Conservation (phyloP, 2,113 vertebrate species). For the Etheostoma spectabile region DNA sequence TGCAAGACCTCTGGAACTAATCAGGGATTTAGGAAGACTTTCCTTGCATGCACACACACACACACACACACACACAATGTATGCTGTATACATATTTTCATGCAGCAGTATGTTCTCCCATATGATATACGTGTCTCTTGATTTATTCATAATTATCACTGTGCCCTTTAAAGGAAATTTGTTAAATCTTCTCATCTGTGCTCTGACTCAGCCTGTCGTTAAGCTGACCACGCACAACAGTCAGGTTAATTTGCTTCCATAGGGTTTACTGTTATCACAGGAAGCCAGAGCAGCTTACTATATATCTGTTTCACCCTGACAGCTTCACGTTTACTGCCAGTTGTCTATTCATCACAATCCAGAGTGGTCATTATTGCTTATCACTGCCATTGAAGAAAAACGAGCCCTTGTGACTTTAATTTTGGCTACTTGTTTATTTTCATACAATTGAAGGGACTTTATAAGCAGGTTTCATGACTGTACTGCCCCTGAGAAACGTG, state of each 20-base stretch:
- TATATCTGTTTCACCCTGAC: constrained; percentile 46
- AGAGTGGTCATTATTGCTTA: constrained; percentile 25
- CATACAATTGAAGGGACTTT: neutral
- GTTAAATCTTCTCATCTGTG: constrained; percentile 44
- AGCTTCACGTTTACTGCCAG: constrained; percentile 27
- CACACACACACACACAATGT: constrained; percentile 16
- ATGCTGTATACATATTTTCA: constrained; percentile 8
- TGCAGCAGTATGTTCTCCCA: constrained; percentile 4
- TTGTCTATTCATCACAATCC: constrained; percentile 39
- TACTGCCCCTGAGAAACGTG: neutral
- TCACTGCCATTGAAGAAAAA: constrained; percentile 12
- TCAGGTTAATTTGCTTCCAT: constrained; percentile 43
- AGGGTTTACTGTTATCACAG: constrained; percentile 58
- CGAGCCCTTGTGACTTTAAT: neutral
- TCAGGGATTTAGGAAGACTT: constrained; percentile 69
- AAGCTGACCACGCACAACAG: constrained; percentile 50
- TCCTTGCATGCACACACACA: constrained; percentile 19
- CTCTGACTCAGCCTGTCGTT: constrained; percentile 49
- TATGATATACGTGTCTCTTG: constrained; percentile 10
- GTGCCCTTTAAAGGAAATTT: constrained; percentile 33
- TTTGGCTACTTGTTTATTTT: constrained; percentile 2
- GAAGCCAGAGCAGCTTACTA: constrained; percentile 38
- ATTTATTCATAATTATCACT: constrained; percentile 15
- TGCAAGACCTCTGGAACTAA: constrained; percentile 73
- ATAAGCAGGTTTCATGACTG: neutral